These are phyloP conservation scores for Tetragonula carbonaria DNA, from an alignment of 2,888 invertebrate genomes.

Conservation along the genomic window DNA sequence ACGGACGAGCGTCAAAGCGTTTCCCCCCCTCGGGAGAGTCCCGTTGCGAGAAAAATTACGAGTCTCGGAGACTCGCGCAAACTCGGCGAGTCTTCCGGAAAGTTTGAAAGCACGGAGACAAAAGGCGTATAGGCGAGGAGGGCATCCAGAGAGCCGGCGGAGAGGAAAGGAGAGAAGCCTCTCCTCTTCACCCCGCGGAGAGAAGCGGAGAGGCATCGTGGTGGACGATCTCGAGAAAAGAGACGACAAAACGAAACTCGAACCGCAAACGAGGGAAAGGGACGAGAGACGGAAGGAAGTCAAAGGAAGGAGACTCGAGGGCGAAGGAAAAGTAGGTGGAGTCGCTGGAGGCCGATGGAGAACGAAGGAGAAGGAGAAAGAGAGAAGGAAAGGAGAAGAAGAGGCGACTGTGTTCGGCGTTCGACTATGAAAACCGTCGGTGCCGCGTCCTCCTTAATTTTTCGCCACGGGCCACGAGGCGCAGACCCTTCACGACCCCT, in stretches of 20 bases:
- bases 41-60: constrained; percentile 26
- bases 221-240: not conserved
- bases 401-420: not conserved
- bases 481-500: constrained; percentile 25
- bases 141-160: not conserved
- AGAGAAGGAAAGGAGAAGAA: not conserved
- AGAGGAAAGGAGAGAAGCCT: not conserved
- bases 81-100: constrained; percentile 6
- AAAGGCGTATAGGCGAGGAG: not conserved
- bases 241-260: not conserved
- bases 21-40: not conserved
- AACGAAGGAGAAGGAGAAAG: not conserved
- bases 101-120: constrained; percentile 10
- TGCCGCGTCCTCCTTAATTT: constrained; percentile 41
- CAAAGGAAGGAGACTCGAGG: not conserved
- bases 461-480: constrained; percentile 32
- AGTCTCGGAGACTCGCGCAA: not conserved
- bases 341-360: not conserved
- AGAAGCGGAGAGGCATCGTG: not conserved
- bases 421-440: constrained; percentile 21
- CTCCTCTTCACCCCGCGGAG: not conserved
- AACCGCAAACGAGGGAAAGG: not conserved
- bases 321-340: not conserved
- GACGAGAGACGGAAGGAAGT: not conserved
- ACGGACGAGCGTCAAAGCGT: constrained; percentile 8